These are phyloP conservation scores for Mesocricetus auratus DNA, from an alignment of 2,113 vertebrate genomes.

Conservation along the genomic window DNA sequence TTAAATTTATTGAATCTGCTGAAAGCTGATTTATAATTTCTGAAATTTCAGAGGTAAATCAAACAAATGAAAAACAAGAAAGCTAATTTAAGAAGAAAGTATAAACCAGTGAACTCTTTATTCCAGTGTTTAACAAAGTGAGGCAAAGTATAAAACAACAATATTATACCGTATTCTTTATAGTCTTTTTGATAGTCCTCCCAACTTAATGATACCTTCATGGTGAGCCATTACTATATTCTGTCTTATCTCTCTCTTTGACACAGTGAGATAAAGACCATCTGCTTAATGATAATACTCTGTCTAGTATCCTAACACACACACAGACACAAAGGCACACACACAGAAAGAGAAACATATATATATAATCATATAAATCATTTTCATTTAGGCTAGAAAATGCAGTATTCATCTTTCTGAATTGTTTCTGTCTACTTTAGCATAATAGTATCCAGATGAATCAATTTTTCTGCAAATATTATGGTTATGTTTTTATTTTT, in stretches of 20 bases:
- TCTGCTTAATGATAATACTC: constrained; percentile 33
- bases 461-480: background rate
- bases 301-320: background rate
- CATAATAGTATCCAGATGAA: background rate
- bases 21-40: background rate
- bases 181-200: background rate
- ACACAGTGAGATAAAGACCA: background rate
- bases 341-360: background rate
- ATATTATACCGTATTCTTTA: background rate
- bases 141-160: constrained; percentile 27
- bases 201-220: constrained; percentile 23
- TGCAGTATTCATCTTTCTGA: background rate
- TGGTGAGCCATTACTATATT: constrained; percentile 6
- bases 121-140: constrained; percentile 12
- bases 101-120: background rate
- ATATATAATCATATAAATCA: background rate
- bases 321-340: background rate
- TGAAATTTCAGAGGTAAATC: background rate
- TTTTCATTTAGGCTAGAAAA: background rate
- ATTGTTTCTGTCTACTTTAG: background rate
- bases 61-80: background rate
- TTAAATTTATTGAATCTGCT: constrained; percentile 43
- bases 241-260: constrained; percentile 40
- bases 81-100: background rate
- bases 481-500: background rate